A percentile compares a stretch with the other conserved stretches of the same genome.
phyloP scores from a whole-genome alignment of 2,113 vertebrate species.

The Montifringilla adamsi region DNA sequence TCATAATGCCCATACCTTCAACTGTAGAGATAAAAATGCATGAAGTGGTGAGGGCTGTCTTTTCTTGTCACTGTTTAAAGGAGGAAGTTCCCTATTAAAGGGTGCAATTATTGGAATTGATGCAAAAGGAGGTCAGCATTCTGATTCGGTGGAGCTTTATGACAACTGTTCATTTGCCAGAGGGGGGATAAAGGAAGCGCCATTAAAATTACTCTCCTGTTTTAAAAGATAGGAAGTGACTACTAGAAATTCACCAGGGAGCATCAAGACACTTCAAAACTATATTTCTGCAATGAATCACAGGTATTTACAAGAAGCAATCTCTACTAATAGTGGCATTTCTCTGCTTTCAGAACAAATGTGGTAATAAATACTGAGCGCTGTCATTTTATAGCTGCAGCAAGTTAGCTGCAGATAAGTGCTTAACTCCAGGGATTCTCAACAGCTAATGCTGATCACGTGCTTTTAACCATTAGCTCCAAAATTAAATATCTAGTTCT shows the following conservation, averaged over 20 bases:
- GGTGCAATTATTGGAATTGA: conserved; percentile 8
- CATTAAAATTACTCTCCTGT: background rate
- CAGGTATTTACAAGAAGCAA: conserved; percentile 28
- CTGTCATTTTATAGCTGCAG: background rate
- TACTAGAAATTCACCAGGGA: conserved; percentile 37
- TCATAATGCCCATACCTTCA: background rate
- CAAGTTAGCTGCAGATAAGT: background rate
- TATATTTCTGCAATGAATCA: conserved; percentile 24
- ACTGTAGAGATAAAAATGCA: background rate
- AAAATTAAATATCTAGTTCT: background rate
- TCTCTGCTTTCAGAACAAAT: background rate
- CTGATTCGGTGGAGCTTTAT: conserved; percentile 12
- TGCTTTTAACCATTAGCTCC: background rate
- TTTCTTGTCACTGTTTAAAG: background rate
- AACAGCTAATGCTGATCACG: background rate
- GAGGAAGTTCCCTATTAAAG: conserved; percentile 6
- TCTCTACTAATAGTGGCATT: background rate
- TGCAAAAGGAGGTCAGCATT: conserved; percentile 45
- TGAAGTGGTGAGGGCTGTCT: background rate
- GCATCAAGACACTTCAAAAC: background rate
- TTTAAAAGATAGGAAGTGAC: background rate
- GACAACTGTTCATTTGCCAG: conserved; percentile 19
- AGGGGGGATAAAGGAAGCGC: background rate
- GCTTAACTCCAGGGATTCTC: background rate
- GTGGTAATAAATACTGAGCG: background rate